Percentiles rank a stretch among this genome's conserved stretches.
Conservation (phyloP, 2,113 vertebrate species). For the Myocastor coypus region DNA sequence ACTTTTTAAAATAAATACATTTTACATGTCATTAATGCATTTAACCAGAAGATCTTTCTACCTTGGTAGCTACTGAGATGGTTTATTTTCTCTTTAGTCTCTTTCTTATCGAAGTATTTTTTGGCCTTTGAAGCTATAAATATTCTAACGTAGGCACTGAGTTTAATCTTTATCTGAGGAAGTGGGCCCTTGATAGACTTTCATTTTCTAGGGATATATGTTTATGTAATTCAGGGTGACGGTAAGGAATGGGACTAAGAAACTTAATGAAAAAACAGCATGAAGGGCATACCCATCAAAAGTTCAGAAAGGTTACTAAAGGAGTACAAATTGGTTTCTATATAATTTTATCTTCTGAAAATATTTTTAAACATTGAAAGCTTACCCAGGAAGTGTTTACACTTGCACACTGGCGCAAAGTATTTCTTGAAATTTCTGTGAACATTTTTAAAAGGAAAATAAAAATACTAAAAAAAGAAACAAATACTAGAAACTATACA, state of each 20-base stretch:
- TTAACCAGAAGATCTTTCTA: neutral
- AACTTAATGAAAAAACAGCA: neutral
- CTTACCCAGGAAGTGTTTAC: neutral
- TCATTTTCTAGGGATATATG: neutral
- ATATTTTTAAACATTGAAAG: neutral
- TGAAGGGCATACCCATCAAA: neutral
- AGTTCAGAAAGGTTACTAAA: conserved; percentile 10
- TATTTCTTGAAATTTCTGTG: conserved; percentile 9
- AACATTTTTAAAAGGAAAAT: neutral
- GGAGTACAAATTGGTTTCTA: neutral
- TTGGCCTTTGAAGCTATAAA: conserved; percentile 12
- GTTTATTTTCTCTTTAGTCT: neutral
- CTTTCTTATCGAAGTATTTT: conserved; percentile 1
- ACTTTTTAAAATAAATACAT: neutral
- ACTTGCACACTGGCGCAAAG: neutral
- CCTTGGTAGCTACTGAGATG: neutral
- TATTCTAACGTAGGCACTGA: neutral
- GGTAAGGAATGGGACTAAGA: neutral
- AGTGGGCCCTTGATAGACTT: neutral
- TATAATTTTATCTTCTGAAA: conserved; percentile 30
- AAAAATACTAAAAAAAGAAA: too few species aligned
- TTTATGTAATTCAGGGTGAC: neutral
- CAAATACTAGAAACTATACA: too few species aligned
- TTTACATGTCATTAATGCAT: conserved; percentile 7
- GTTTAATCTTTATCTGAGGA: conserved; percentile 28